Evolutionary conservation across 2,888 invertebrate genomes (phyloP).

Genomic region (Polyommatus icarus): DNA sequence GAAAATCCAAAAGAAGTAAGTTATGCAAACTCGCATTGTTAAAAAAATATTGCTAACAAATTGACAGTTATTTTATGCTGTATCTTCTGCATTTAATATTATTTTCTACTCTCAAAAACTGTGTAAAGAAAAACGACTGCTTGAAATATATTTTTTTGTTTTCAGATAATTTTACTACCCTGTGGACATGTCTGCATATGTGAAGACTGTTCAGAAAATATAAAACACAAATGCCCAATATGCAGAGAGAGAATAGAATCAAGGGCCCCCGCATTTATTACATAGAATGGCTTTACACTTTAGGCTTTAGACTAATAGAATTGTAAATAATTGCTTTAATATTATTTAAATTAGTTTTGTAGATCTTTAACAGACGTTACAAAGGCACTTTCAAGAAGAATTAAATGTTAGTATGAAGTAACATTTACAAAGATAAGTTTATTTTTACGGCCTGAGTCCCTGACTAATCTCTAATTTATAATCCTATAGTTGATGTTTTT

Average conservation of each 20-base stretch:
- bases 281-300: conserved; percentile 59
- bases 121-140: not conserved
- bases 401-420: not conserved
- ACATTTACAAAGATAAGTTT: not conserved
- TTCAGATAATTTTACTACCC: conserved; percentile 89
- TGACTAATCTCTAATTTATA: not conserved
- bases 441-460: not conserved
- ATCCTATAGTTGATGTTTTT: not conserved
- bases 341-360: conserved; percentile 13
- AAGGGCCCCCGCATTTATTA: conserved; percentile 88
- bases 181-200: conserved; percentile 96
- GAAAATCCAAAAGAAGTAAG: conserved; percentile 89
- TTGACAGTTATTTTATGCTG: not conserved
- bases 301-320: conserved; percentile 5
- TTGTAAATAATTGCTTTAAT: conserved; percentile 26
- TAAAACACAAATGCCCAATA: conserved; percentile 87
- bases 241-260: conserved; percentile 86
- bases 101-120: not conserved
- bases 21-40: not conserved
- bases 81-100: not conserved
- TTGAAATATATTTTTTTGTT: conserved; percentile 38
- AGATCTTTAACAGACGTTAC: not conserved
- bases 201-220: conserved; percentile 89
- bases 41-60: not conserved
- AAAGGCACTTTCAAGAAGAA: not conserved